A percentile compares a stretch with the other conserved stretches of the same genome.
phyloP scores from a whole-genome alignment of 2,888 invertebrate species.

The Sphaeridia pumilis region DNA sequence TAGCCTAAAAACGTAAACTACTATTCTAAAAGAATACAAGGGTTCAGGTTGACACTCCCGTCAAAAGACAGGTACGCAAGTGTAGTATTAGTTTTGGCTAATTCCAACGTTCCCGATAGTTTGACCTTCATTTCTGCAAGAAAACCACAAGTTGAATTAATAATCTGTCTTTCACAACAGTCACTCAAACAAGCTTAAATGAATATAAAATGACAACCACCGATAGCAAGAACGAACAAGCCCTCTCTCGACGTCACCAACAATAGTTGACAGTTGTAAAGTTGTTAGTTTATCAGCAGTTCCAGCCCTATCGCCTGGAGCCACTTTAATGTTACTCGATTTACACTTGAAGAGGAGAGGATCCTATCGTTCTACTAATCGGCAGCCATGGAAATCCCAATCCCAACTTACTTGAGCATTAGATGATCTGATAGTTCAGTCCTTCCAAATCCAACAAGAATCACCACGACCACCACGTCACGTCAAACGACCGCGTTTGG shows the following conservation, averaged over 20 bases:
- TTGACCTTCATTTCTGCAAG: slow-evolving; percentile 13
- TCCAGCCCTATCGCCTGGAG: no score
- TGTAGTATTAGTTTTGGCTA: slow-evolving; percentile 6
- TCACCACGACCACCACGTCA: no score
- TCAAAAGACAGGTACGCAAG: slow-evolving; percentile 1
- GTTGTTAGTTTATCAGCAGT: no score
- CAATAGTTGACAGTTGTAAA: no score
- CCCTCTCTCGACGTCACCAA: background rate
- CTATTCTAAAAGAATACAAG: slow-evolving; percentile 1
- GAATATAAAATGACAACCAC: background rate
- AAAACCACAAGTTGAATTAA: background rate
- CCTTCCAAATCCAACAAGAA: no score
- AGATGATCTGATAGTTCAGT: no score
- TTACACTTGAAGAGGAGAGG: no score
- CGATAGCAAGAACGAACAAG: background rate
- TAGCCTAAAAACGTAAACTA: background rate
- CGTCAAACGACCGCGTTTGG: no score
- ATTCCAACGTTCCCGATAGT: slow-evolving; percentile 1
- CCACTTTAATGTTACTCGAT: no score
- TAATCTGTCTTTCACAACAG: background rate
- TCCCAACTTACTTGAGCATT: no score
- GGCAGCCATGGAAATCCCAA: no score
- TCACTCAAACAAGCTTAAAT: background rate
- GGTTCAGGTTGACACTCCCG: slow-evolving; percentile 4
- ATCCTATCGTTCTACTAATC: no score